These are phyloP conservation scores for Macrobrachium rosenbergii DNA, from an alignment of 1,140 invertebrate genomes.

Conservation along the genomic window DNA sequence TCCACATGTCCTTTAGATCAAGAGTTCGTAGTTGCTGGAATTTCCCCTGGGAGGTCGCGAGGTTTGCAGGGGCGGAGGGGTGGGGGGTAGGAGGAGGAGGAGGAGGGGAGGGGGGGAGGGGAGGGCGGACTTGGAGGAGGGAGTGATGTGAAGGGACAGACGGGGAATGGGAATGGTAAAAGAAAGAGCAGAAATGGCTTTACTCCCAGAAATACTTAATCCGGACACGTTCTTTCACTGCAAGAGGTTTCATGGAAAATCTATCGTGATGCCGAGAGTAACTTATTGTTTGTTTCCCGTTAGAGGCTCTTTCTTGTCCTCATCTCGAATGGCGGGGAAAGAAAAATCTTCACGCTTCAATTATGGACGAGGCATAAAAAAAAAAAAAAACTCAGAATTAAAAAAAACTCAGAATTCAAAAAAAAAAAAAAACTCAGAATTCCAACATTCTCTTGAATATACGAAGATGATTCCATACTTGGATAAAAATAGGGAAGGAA, in stretches of 20 bases:
- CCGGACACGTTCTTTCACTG: neutral
- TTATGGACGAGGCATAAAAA: no score
- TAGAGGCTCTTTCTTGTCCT: no score
- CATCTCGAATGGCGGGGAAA: neutral
- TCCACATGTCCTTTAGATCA: conserved; percentile 51
- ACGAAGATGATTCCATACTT: no score
- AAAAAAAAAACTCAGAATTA: no score
- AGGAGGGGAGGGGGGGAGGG: neutral
- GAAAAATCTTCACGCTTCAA: no score
- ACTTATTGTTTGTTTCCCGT: conserved; percentile 20
- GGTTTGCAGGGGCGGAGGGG: neutral
- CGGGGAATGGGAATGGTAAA: no score
- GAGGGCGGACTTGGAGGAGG: conserved; percentile 27
- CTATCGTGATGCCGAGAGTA: neutral
- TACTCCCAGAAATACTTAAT: neutral
- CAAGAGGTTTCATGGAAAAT: neutral
- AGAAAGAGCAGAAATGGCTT: neutral
- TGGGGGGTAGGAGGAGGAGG: neutral
- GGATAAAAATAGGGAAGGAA: no score
- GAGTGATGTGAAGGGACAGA: neutral
- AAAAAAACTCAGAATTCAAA: no score
- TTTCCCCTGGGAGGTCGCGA: conserved; percentile 35
- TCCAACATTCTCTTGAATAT: no score
- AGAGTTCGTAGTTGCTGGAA: conserved; percentile 50
- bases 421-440: no score